phyloP scores from a whole-genome alignment of 2,888 invertebrate genomes.

The Nomada lathburiana region DNA sequence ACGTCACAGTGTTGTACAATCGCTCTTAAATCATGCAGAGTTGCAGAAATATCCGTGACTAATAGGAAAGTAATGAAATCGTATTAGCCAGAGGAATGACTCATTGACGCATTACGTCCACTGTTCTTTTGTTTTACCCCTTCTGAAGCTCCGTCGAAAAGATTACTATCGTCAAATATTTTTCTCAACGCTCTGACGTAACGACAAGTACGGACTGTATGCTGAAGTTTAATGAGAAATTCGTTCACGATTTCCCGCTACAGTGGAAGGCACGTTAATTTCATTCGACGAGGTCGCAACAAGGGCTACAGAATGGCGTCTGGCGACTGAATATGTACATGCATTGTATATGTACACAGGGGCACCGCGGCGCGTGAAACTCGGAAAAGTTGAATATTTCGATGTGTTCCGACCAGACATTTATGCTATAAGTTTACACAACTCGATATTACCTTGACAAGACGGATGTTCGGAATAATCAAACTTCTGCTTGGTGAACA shows the following conservation, averaged over 20 bases:
- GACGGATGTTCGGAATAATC: conserved; percentile 70
- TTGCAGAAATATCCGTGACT: not conserved
- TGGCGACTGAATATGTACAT: conserved; percentile 7
- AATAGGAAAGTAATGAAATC: not conserved
- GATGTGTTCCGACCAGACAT: conserved; percentile 40
- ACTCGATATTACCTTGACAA: conserved; percentile 66
- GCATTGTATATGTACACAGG: not conserved
- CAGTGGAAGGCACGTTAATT: conserved; percentile 25
- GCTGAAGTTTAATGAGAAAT: not conserved
- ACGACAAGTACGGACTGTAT: not conserved
- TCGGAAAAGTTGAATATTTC: conserved; percentile 62
- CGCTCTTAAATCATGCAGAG: not conserved
- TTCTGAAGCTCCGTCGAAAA: too few species aligned
- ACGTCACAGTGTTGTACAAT: not conserved
- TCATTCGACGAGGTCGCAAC: conserved; percentile 28
- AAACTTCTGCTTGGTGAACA: conserved; percentile 60
- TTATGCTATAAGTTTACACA: conserved; percentile 64
- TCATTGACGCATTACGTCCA: not conserved
- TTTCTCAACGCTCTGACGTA: too few species aligned
- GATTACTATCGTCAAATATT: not conserved
- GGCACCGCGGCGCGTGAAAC: conserved; percentile 15
- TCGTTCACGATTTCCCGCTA: not conserved
- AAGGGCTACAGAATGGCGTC: conserved; percentile 4
- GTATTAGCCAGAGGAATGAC: not conserved
- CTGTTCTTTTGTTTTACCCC: too few species aligned